phyloP scores from a whole-genome alignment of 2,113 vertebrate species.

The Laterallus jamaicensis region DNA sequence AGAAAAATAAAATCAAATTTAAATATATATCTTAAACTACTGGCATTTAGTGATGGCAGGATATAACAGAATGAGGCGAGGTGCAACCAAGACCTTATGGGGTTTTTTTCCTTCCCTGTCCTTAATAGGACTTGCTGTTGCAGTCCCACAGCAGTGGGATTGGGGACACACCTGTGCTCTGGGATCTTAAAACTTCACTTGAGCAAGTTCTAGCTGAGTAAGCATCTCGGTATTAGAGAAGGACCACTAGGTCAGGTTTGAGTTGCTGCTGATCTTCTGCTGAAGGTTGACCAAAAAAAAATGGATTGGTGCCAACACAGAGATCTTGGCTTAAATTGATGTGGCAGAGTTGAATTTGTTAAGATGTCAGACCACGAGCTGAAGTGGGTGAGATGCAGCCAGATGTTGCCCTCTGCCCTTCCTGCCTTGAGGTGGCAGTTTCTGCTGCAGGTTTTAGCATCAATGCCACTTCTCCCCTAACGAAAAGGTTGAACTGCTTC shows the following conservation, averaged over 20 bases:
- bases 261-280: not conserved
- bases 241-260: not conserved
- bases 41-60: not conserved
- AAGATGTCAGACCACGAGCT: not conserved
- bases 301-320: not conserved
- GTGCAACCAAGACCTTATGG: not conserved
- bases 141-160: not conserved
- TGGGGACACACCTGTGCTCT: not conserved
- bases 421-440: not conserved
- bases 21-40: not conserved
- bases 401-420: not conserved
- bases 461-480: not conserved
- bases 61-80: not conserved
- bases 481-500: accelerated
- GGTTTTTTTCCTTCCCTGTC: not conserved
- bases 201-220: not conserved
- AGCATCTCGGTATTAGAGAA: not conserved
- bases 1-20: not conserved
- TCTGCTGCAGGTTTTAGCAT: not conserved
- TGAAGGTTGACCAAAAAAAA: not conserved
- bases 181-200: not conserved
- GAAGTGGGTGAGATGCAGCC: not conserved
- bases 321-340: not conserved
- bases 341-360: not conserved
- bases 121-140: not conserved